A percentile compares a stretch with the other conserved stretches of the same genome.
Evolutionary conservation across 2,113 vertebrate genomes (phyloP).

Genomic region (Brachypteracias leptosomus): DNA sequence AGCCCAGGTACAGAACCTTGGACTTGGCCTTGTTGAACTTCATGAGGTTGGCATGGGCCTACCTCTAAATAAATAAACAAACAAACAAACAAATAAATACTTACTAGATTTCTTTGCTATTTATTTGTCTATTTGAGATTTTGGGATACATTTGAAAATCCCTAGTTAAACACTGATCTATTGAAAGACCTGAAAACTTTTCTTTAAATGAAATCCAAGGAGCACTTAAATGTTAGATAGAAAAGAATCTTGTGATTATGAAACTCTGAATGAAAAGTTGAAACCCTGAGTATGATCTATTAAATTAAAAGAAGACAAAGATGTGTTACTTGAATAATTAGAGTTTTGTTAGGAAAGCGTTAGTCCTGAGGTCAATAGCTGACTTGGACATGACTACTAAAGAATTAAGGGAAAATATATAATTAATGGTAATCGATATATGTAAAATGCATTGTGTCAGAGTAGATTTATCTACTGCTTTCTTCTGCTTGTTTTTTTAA

Average conservation of each 20-base stretch:
- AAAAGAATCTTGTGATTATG: neutral
- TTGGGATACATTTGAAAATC: neutral
- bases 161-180: neutral
- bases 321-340: neutral
- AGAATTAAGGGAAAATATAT: neutral
- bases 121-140: neutral
- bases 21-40: no score
- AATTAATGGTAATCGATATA: neutral
- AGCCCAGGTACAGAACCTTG: no score
- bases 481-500: neutral
- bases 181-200: neutral
- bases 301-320: neutral
- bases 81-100: neutral
- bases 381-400: neutral
- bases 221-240: neutral
- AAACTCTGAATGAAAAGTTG: neutral
- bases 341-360: neutral
- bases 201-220: neutral
- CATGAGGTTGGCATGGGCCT: no score
- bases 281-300: neutral
- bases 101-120: fast-evolving
- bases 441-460: neutral
- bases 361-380: neutral
- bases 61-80: no score
- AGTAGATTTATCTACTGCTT: neutral